Conservation (phyloP, 2,797 vertebrate genomes). For the Galago senegalensis region DNA sequence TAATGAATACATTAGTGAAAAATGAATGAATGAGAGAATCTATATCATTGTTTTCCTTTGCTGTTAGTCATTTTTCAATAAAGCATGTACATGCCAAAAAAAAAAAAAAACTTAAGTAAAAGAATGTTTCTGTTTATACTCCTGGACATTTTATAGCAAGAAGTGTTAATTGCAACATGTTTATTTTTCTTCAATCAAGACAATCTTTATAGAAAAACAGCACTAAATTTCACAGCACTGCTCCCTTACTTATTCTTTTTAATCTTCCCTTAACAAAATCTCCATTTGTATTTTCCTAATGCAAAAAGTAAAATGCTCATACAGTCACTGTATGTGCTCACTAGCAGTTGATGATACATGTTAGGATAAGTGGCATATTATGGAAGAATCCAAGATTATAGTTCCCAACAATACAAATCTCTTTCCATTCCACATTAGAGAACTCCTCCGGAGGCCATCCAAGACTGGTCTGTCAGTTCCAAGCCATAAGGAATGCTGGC, state of each 20-base stretch:
- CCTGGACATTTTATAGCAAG: neutral
- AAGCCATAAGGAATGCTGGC: neutral
- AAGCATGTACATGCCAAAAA: neutral
- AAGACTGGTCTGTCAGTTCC: neutral
- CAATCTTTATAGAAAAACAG: neutral
- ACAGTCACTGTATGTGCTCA: neutral
- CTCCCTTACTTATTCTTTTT: neutral
- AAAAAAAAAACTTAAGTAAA: neutral
- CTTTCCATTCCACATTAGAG: neutral
- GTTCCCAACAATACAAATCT: neutral
- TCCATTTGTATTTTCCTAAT: constrained; percentile 17
- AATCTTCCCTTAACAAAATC: constrained; percentile 22
- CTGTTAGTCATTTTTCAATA: constrained; percentile 1
- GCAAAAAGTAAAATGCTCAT: neutral
- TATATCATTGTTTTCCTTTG: neutral
- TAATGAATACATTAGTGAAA: constrained; percentile 11
- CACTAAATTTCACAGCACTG: neutral
- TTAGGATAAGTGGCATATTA: neutral
- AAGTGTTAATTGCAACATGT: neutral
- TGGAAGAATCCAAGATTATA: neutral
- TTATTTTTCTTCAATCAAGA: constrained; percentile 25
- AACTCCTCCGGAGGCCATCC: neutral
- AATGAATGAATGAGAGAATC: neutral
- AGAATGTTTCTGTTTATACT: neutral
- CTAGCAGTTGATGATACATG: neutral